phyloP scores from a whole-genome alignment of 2,888 invertebrate species.

The Tenthredo livida region DNA sequence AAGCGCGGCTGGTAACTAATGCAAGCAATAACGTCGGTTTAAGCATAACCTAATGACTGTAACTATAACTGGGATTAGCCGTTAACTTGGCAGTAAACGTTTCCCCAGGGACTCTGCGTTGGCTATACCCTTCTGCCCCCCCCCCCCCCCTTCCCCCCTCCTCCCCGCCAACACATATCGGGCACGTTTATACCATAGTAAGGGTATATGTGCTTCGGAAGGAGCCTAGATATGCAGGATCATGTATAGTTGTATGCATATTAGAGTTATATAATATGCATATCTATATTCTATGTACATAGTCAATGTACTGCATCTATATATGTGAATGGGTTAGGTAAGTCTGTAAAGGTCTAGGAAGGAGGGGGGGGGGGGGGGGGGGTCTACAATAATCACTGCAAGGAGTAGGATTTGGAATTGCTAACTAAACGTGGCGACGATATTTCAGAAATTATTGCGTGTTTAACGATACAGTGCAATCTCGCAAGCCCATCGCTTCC shows the following conservation, averaged over 20 bases:
- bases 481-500: neutral
- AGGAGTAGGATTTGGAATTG: constrained; percentile 1
- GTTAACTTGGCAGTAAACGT: constrained; percentile 69
- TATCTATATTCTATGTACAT: constrained; percentile 9
- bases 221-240: constrained; percentile 12
- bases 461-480: constrained; percentile 28
- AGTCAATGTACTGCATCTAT: constrained; percentile 2
- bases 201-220: neutral
- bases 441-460: constrained; percentile 38
- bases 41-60: constrained; percentile 70
- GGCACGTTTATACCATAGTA: neutral
- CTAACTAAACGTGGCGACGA: constrained; percentile 22
- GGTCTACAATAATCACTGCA: constrained; percentile 4
- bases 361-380: too few relatives aligned
- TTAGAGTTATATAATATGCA: constrained; percentile 24
- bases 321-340: neutral
- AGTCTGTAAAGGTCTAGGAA: neutral
- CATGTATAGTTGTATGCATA: constrained; percentile 33
- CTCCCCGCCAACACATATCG: constrained; percentile 30
- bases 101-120: constrained; percentile 64
- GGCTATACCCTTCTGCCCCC: constrained; percentile 48
- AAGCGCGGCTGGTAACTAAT: constrained; percentile 65
- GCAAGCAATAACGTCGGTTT: constrained; percentile 71
- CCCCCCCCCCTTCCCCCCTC: neutral
- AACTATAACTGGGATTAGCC: constrained; percentile 69